Conservation (phyloP, 1,140 invertebrate species). For the Caenorhabditis tropicalis region DNA sequence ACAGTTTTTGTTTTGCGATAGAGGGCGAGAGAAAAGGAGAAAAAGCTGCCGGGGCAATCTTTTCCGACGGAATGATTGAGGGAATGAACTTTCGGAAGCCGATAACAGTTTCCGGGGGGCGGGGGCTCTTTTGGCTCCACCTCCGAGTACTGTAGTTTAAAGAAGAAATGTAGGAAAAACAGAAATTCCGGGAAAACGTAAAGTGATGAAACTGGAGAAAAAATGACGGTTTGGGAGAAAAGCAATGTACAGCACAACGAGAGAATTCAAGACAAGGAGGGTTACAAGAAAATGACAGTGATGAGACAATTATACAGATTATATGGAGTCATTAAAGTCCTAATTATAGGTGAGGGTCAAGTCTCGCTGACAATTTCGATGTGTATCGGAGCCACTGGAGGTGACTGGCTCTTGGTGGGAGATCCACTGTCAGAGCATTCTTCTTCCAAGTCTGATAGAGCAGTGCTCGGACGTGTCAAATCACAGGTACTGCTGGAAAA, state of each 20-base stretch:
- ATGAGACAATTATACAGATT: not conserved
- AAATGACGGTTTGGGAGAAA: not conserved
- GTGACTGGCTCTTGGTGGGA: slow-evolving; percentile 14
- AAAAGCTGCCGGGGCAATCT: not conserved
- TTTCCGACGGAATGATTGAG: not conserved
- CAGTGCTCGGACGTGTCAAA: slow-evolving; percentile 48
- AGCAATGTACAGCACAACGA: slow-evolving; percentile 33
- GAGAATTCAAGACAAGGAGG: not conserved
- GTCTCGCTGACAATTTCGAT: slow-evolving; percentile 36
- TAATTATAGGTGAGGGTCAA: not conserved
- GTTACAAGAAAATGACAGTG: slow-evolving; percentile 1
- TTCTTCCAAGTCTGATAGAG: slow-evolving; percentile 50
- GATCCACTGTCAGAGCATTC: slow-evolving; percentile 48
- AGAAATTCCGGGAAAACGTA: not conserved
- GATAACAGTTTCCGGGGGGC: not conserved
- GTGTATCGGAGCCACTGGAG: slow-evolving; percentile 5
- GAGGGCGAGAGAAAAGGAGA: not conserved
- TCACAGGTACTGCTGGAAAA: slow-evolving; percentile 26
- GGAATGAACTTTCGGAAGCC: not conserved
- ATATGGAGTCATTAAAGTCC: not conserved
- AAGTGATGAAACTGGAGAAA: not conserved
- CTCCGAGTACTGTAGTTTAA: not conserved
- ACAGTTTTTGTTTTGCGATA: not conserved
- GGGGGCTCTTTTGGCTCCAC: not conserved
- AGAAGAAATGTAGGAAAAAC: not conserved